Percentiles rank a stretch among this genome's conserved stretches.
Evolutionary conservation across 2,113 vertebrate genomes (phyloP).

Genomic region (Epinephelus lanceolatus): DNA sequence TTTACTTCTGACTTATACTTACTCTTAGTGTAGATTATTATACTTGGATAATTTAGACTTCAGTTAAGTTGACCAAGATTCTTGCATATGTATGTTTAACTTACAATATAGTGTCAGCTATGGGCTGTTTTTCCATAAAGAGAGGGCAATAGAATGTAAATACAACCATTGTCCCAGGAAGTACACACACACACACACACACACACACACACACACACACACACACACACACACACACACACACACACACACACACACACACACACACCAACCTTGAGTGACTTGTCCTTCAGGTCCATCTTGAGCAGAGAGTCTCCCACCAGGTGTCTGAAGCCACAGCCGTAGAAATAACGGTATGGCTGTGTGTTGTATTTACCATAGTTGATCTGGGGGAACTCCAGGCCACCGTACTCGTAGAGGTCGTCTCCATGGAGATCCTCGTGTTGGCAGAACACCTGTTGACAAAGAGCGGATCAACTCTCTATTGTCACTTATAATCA

Average conservation of each 20-base stretch:
- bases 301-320: conserved; percentile 93
- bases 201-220: neutral
- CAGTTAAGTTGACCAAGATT: neutral
- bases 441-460: conserved; percentile 90
- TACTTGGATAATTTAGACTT: neutral
- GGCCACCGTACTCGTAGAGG: conserved; percentile 86
- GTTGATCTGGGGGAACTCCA: conserved; percentile 96
- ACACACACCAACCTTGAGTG: conserved; percentile 84
- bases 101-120: neutral
- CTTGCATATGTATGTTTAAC: neutral
- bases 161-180: neutral
- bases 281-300: conserved; percentile 90
- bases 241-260: neutral
- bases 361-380: conserved; percentile 85
- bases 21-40: neutral
- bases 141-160: neutral
- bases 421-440: conserved; percentile 89
- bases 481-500: neutral
- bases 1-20: too few relatives aligned
- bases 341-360: conserved; percentile 92
- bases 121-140: neutral
- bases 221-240: too few relatives aligned
- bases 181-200: neutral
- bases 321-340: conserved; percentile 92
- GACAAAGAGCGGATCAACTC: conserved; percentile 31